Base-by-base conservation (phyloP, 2,113 vertebrate genomes). In the Vulpes ferrilata region DNA sequence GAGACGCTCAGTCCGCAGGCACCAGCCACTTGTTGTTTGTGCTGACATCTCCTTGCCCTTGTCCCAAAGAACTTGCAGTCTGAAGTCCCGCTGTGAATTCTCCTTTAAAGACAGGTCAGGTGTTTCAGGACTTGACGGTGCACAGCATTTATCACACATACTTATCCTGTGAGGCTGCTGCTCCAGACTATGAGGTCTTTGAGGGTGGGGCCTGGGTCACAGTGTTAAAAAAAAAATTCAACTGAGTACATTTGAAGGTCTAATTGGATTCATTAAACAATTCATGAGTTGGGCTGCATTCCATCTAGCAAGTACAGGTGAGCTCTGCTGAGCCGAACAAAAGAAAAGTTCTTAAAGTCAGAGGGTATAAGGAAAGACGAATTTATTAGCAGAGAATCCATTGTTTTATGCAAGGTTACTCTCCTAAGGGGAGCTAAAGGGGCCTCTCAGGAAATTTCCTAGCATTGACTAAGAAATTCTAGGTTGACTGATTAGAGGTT, bases 121-220 rank as follows among this genome's bases (percentile, higher is more conserved):
- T 35, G 16, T 43, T 57, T 20, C n/a, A 0, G 80, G 89, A 43
- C 38, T 0, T 20, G 6, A 22, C 6, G 0, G 4, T 3, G 1
- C 57, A 22, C 0, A 38, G 89, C 27, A 11, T 25, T 25, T 15
- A 38, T 12, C 25, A 19, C 43, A 15, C 23, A 8, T 1, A 7
- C 3, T 27, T 13, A 13, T 78, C 43, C 48, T 32, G 25, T 19
- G 53, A 20, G 57, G 51, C 22, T 7, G 3, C 27, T 81, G 12
- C 73, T 64, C 8, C 32, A 38, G 65, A 17, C 59, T 5, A 2
- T 13, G 76, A 90, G 88, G 60, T 76, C 74, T 20, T 53, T 1
- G 74, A 64, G 76, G 22, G 30, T 0, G 4, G 11, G 55, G 35
- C 64, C n/a, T 30, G 1, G 2, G 51, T 81, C 57, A 11, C 17